These are phyloP conservation scores for Mycogona germanica DNA, from an alignment of 2,888 invertebrate genomes.

Conservation along the genomic window DNA sequence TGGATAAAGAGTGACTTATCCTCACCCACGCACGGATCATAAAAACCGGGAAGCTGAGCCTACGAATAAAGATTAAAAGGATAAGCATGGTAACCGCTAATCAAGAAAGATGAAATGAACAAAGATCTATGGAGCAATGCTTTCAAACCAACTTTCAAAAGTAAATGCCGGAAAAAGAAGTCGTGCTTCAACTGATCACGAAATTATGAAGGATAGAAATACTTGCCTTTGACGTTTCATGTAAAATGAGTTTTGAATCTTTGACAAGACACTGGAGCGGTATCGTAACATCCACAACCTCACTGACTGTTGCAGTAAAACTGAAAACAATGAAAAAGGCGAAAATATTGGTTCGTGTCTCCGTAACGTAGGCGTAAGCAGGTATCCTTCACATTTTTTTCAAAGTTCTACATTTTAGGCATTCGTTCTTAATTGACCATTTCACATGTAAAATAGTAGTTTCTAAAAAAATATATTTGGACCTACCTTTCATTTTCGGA, in stretches of 20 bases:
- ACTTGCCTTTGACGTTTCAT: constrained; percentile 70
- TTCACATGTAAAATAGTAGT: too few relatives aligned
- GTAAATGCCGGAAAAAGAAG: constrained; percentile 3
- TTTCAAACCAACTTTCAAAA: too few relatives aligned
- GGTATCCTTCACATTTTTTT: too few relatives aligned
- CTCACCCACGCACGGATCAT: constrained; percentile 83
- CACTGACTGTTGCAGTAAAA: too few relatives aligned
- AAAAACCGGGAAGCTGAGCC: constrained; percentile 93
- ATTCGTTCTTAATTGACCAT: constrained; percentile 4
- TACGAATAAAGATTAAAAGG: constrained; percentile 38
- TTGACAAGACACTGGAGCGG: constrained; percentile 88
- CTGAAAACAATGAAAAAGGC: not conserved
- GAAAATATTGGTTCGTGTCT: not conserved
- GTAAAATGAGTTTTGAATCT: constrained; percentile 73
- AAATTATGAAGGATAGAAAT: not conserved
- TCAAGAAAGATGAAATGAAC: too few relatives aligned
- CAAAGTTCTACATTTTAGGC: too few relatives aligned
- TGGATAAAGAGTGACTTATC: constrained; percentile 74
- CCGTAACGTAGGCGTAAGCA: not conserved
- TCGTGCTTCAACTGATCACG: not conserved
- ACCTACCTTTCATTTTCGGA: constrained; percentile 8
- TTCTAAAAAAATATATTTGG: too few relatives aligned
- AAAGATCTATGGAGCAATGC: constrained; percentile 8
- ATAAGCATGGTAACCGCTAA: not conserved
- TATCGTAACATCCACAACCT: constrained; percentile 81